Base-by-base conservation (phyloP, 2,113 vertebrate species). In the Dicentrarchus labrax region DNA sequence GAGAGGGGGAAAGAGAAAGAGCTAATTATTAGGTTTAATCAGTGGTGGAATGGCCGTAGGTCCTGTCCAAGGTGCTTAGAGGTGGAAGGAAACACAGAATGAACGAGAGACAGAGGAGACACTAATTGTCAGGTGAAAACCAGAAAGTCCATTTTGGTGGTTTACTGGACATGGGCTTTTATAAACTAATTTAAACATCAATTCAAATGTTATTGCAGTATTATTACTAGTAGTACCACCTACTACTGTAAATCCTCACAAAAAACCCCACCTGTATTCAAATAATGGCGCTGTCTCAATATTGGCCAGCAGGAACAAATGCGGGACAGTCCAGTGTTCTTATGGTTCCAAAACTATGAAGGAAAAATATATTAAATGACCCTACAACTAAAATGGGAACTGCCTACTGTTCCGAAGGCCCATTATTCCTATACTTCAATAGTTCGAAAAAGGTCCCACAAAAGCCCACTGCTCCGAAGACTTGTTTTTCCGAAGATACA, bases 11-110 rank as follows among this genome's bases (percentile, higher is more conserved):
- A 1, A 41, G 41, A 5, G 41, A 41, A 8, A 41, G 41, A 41
- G 94, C 97, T 97, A 97, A 96, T 99, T 97, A 98, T 97, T 96
- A 95, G 72, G 95, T 95, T 95, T 97, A 97, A 98, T 97, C 96
- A 97, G 94, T 94, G 94, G 93, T 89, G 94, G 96, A 95, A 87
- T 96, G 94, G 96, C 97, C 96, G 90, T 91, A 13, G 89, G 96
- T 96, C 91, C 90, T 92, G 82, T 95, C 93, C 93, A 93, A 94
- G 89, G 92, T 92, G 92, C 94, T 95, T 94, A 90, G 90, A 95
- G 92, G 87, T 87, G 90, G 92, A 91, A 87, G 59, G 89, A 90
- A 90, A 89, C 85, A 84, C 13, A 45, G 24, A 48, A 45, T 71
- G 72, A 74, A 51, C 78, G 48, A 61, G 70, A 80, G 60, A 50